Evolutionary conservation across 2,797 vertebrate genomes (phyloP).

Genomic region (Craterocephalus amniculus): DNA sequence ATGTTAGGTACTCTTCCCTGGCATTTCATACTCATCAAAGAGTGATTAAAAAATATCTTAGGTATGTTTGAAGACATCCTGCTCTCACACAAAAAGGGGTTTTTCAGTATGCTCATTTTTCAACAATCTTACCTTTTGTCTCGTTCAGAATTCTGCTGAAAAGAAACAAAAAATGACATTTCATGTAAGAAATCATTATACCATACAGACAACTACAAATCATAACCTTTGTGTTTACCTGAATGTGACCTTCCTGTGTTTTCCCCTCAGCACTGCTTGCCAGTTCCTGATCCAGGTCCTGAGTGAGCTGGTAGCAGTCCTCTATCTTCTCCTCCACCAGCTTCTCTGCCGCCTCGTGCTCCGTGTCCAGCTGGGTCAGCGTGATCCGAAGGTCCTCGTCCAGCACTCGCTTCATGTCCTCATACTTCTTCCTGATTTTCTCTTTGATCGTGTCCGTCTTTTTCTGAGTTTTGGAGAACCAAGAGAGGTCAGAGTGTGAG

Average conservation of each 20-base stretch:
- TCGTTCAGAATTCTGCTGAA: slow-evolving; percentile 61
- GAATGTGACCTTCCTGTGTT: slow-evolving; percentile 4
- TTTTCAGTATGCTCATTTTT: background rate
- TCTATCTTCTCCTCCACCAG: slow-evolving; percentile 66
- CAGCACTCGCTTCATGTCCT: slow-evolving; percentile 72
- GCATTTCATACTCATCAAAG: background rate
- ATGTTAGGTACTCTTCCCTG: background rate
- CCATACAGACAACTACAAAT: background rate
- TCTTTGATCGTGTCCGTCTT: slow-evolving; percentile 66
- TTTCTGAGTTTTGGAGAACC: slow-evolving; percentile 44
- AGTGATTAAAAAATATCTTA: background rate
- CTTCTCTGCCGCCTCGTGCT: slow-evolving; percentile 59
- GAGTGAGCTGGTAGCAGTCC: slow-evolving; percentile 63
- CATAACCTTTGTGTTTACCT: slow-evolving; percentile 31
- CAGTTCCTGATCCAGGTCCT: slow-evolving; percentile 53
- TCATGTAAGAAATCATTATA: background rate
- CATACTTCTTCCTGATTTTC: slow-evolving; percentile 71
- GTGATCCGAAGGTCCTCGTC: slow-evolving; percentile 75
- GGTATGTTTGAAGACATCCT: slow-evolving; percentile 2
- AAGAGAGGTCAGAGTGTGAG: background rate
- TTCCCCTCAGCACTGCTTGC: slow-evolving; percentile 20
- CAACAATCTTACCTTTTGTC: slow-evolving; percentile 61
- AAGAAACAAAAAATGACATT: background rate
- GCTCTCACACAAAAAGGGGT: background rate
- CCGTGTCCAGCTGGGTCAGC: slow-evolving; percentile 69